Conservation (phyloP, 2,113 vertebrate genomes). For the Limanda limanda region DNA sequence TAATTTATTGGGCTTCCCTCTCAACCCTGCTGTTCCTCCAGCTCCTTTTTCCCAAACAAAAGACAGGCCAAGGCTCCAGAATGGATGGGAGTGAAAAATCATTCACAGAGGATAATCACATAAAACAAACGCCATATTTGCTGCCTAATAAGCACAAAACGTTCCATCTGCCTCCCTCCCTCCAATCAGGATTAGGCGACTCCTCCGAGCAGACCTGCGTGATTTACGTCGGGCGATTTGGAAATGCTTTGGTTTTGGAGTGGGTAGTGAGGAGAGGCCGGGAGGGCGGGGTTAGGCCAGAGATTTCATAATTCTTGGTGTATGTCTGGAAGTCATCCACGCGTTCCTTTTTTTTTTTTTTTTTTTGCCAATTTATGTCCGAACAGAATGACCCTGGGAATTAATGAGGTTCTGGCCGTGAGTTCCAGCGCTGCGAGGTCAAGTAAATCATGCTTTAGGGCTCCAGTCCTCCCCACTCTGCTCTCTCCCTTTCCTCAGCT, state of each 20-base stretch:
- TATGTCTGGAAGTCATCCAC: slow-evolving; percentile 96
- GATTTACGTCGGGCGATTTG: slow-evolving; percentile 92
- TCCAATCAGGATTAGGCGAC: slow-evolving; percentile 90
- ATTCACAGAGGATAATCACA: slow-evolving; percentile 89
- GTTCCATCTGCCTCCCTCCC: slow-evolving; percentile 92
- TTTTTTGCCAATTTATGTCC: slow-evolving; percentile 98
- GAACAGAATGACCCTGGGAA: slow-evolving; percentile 93
- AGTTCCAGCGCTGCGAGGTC: slow-evolving; percentile 91
- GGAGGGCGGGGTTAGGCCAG: slow-evolving; percentile 71
- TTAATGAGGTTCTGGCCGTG: slow-evolving; percentile 97
- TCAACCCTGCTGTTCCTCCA: slow-evolving; percentile 76
- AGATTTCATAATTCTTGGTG: slow-evolving; percentile 96
- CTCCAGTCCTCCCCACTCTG: slow-evolving; percentile 82
- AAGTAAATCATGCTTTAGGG: slow-evolving; percentile 96
- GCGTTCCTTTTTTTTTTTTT: slow-evolving; percentile 88
- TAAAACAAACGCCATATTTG: slow-evolving; percentile 93
- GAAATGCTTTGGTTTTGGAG: slow-evolving; percentile 86
- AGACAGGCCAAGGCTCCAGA: slow-evolving; percentile 77
- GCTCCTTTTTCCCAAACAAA: slow-evolving; percentile 80
- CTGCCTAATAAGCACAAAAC: slow-evolving; percentile 95
- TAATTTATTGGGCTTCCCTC: slow-evolving; percentile 86
- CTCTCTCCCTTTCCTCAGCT: slow-evolving; percentile 84
- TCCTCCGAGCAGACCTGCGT: slow-evolving; percentile 87
- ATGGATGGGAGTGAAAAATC: slow-evolving; percentile 84
- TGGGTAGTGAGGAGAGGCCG: slow-evolving; percentile 73